A percentile compares a stretch with the other conserved stretches of the same genome.
phyloP scores from a whole-genome alignment of 2,113 vertebrate genomes.

The Thomomys bottae region DNA sequence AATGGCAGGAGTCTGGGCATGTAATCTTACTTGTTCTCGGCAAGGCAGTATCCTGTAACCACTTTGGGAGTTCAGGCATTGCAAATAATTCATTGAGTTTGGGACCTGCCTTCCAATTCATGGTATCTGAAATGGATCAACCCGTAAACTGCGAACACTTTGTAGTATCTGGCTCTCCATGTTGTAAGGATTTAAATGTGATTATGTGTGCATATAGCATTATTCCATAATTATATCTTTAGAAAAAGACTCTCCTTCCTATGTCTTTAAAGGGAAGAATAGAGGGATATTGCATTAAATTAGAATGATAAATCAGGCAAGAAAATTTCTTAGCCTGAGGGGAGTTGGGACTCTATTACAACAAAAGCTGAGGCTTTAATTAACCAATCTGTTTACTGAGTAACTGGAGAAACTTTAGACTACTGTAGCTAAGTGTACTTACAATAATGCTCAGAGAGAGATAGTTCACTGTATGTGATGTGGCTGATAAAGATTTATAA shows the following conservation, averaged over 20 bases:
- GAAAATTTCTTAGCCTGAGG: conserved; percentile 19
- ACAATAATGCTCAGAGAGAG: background rate
- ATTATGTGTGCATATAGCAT: background rate
- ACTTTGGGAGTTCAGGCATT: background rate
- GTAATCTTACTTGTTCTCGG: background rate
- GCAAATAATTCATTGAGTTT: background rate
- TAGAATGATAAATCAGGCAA: conserved; percentile 43
- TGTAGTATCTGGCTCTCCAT: background rate
- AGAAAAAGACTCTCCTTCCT: background rate
- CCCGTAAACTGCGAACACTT: background rate
- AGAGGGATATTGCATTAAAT: conserved; percentile 3
- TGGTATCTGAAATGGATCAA: background rate
- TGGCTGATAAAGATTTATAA: background rate
- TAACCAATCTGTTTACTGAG: conserved; percentile 10
- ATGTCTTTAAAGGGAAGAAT: conserved; percentile 14
- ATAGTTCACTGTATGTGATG: background rate
- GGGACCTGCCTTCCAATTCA: background rate
- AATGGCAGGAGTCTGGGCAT: background rate
- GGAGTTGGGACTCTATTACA: background rate
- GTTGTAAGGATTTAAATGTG: background rate
- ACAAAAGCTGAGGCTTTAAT: conserved; percentile 18
- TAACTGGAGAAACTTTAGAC: conserved; percentile 13
- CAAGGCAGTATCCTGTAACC: background rate
- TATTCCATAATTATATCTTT: background rate
- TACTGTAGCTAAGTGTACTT: conserved; percentile 18